Base-by-base conservation (phyloP, 2,113 vertebrate genomes). In the Blennius ocellaris region DNA sequence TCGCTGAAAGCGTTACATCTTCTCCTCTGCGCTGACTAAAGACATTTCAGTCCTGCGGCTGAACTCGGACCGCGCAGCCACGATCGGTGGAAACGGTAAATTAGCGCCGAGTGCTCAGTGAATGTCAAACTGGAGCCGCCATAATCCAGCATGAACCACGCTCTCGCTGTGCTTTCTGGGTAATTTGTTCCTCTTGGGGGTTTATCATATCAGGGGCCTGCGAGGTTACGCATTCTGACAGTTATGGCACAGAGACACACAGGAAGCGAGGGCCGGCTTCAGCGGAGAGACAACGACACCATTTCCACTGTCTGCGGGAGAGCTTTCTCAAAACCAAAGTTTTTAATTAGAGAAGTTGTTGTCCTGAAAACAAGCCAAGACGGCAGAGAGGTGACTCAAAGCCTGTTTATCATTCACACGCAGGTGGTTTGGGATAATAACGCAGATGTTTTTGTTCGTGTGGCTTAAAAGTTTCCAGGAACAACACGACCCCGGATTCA, bases 101-200 rank as follows among this genome's bases (percentile, higher is more conserved):
- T 81, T 75, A 78, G 68, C 37, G 14, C 44, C 43, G 52, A 43
- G 55, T 54, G 47, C 73, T 69, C 73, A 72, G 61, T 68, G 54
- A 88, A 78, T 75, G 78, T 78, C 82, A 82, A 44, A 58, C 21
- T 73, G 43, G 2, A 77, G 68, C 65, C 49, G 53, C 12, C n/a
- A 14, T 83, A 83, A 90, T 86, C 78, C 73, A 81, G 68, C 80
- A 62, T 79, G 67, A 76, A 63, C 50, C 48, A 41, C 11, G 45
- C 69, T 72, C 65, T 76, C 75, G 57, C 69, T 43, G 47, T 91
- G 88, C 88, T 92, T 88, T 53, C 59, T 89, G 87, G 89, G 86
- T 91, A 86, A 90, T 90, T 90, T 83, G 74, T 88, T 84, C 80
- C 78, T 89, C 85, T 78, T 40, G 74, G 61, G 83, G 67, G 47